Evolutionary conservation across 2,113 vertebrate species (phyloP).

Genomic region (Glareola pratincola): DNA sequence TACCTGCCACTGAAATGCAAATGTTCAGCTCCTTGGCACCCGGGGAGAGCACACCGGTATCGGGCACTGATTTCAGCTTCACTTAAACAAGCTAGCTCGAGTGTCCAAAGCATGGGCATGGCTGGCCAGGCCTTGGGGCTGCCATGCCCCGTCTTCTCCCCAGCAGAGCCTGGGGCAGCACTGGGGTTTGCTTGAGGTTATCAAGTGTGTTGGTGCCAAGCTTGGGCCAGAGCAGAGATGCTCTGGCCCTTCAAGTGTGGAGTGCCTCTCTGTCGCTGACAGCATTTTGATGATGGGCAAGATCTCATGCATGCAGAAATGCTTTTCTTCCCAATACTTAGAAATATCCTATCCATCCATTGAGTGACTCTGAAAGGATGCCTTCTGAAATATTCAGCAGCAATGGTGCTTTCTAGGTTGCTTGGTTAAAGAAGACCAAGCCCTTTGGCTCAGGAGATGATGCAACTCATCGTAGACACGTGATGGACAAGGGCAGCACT

Average conservation of each 20-base stretch:
- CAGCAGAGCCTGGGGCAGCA: not conserved
- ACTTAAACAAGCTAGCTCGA: not conserved
- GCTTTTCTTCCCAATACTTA: not conserved
- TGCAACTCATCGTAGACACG: accelerated
- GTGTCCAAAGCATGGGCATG: accelerated
- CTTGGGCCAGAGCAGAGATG: not conserved
- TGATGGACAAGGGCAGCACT: not conserved
- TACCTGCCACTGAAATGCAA: not conserved
- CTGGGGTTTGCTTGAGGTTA: not conserved
- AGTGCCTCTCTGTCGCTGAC: not conserved
- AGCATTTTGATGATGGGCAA: not conserved
- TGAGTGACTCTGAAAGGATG: not conserved
- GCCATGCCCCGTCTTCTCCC: not conserved
- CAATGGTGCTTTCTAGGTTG: not conserved
- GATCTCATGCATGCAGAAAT: not conserved
- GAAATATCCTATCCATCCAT: not conserved
- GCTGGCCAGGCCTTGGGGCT: not conserved
- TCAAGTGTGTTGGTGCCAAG: accelerated
- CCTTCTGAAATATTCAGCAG: not conserved
- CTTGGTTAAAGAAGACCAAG: not conserved
- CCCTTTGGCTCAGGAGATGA: not conserved
- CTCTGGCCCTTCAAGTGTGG: not conserved
- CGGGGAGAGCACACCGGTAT: accelerated
- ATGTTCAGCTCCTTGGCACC: not conserved
- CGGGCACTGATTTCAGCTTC: not conserved